These are phyloP conservation scores for Lepidocyrtinus sp. DNA, from an alignment of 2,888 invertebrate species.

Conservation along the genomic window DNA sequence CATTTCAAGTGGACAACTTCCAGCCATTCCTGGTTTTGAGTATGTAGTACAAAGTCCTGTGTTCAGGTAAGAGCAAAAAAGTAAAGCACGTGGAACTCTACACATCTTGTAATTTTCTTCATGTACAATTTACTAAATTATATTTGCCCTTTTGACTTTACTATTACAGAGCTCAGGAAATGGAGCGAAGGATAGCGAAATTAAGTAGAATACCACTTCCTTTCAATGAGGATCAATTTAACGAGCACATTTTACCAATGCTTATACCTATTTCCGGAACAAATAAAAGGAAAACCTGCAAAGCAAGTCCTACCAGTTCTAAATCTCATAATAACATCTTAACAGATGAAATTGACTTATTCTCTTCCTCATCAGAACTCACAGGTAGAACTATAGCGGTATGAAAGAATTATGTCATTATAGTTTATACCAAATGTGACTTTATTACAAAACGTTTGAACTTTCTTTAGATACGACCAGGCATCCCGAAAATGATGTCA, in stretches of 20 bases:
- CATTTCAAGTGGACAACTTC: conserved; percentile 14
- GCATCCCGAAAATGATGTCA: not conserved
- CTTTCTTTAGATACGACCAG: not conserved
- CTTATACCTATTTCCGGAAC: not conserved
- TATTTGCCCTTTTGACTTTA: not conserved
- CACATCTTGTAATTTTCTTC: not conserved
- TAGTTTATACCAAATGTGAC: not conserved
- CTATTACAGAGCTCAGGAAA: conserved; percentile 21
- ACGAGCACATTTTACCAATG: not conserved
- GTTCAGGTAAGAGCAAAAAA: conserved; percentile 34
- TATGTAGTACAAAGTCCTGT: conserved; percentile 36
- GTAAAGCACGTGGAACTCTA: not conserved
- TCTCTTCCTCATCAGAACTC: no score
- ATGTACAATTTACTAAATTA: not conserved
- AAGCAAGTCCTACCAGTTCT: no score
- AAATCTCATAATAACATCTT: not conserved
- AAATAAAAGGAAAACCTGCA: not conserved
- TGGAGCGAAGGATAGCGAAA: conserved; percentile 27
- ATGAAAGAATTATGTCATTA: not conserved
- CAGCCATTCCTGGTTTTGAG: conserved; percentile 37
- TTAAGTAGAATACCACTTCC: conserved; percentile 35
- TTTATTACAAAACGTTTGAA: not conserved
- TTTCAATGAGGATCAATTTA: conserved; percentile 15
- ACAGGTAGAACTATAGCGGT: not conserved
- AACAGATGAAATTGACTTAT: not conserved